Conservation (phyloP, 1,140 invertebrate genomes). For the Capitella teleta region DNA sequence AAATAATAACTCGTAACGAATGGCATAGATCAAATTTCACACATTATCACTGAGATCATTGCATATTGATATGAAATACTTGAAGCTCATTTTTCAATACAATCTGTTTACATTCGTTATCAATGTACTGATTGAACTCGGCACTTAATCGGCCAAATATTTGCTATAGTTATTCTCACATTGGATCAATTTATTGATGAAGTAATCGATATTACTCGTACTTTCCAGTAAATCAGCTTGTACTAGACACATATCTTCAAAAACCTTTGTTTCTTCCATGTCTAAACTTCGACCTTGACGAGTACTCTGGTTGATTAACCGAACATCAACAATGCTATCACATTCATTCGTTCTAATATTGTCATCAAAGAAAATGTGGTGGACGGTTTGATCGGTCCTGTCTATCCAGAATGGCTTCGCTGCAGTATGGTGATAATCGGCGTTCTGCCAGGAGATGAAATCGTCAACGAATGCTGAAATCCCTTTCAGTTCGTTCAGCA, state of each 20-base stretch:
- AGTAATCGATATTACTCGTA: constrained; percentile 31
- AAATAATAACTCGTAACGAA: too few relatives aligned
- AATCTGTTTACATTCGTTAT: too few relatives aligned
- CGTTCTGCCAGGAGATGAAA: constrained; percentile 29
- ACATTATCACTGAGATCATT: too few relatives aligned
- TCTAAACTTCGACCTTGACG: constrained; percentile 14
- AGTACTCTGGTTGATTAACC: constrained; percentile 17
- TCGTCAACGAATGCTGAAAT: constrained; percentile 32
- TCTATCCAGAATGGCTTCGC: constrained; percentile 36
- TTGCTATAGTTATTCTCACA: constrained; percentile 30
- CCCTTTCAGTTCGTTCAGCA: constrained; percentile 20
- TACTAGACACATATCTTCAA: constrained; percentile 30
- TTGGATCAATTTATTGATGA: constrained; percentile 20
- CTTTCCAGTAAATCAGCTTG: constrained; percentile 28
- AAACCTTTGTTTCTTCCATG: constrained; percentile 17
- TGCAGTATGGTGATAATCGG: constrained; percentile 23
- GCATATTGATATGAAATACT: too few relatives aligned
- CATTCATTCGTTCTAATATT: constrained; percentile 28
- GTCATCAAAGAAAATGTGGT: constrained; percentile 40
- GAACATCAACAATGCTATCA: constrained; percentile 35
- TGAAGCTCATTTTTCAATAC: too few relatives aligned
- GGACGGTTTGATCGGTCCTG: constrained; percentile 20
- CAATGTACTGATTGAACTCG: too few relatives aligned
- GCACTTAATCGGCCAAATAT: constrained; percentile 13
- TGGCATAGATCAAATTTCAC: too few relatives aligned